Evolutionary conservation across 2,888 invertebrate genomes (phyloP).

Genomic region (Pomacea canaliculata): DNA sequence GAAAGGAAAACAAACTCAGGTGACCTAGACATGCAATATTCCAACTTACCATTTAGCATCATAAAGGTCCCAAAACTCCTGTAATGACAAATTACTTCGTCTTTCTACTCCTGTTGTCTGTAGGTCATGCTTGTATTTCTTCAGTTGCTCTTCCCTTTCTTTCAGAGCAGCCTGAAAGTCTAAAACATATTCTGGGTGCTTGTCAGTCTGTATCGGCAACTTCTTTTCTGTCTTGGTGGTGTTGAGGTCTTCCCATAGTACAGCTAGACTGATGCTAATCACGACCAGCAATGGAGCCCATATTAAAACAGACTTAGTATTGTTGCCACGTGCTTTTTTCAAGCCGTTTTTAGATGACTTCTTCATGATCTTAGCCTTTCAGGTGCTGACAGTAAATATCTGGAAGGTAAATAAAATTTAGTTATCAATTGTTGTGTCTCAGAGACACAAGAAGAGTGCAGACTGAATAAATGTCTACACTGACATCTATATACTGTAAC

Average conservation of each 20-base stretch:
- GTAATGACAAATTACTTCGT: constrained; percentile 50
- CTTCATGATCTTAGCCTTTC: too few relatives aligned
- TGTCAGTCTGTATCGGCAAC: background rate
- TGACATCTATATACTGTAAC: too few relatives aligned
- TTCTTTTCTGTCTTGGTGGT: background rate
- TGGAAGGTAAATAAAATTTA: too few relatives aligned
- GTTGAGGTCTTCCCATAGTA: constrained; percentile 16
- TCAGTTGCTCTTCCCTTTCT: constrained; percentile 46
- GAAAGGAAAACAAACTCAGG: too few relatives aligned
- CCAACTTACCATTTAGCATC: constrained; percentile 65
- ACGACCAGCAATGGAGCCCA: constrained; percentile 13
- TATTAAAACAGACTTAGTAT: background rate
- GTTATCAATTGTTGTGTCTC: too few relatives aligned
- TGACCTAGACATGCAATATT: too few relatives aligned
- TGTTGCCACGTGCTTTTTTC: constrained; percentile 2
- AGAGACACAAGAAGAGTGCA: too few relatives aligned
- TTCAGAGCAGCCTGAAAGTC: constrained; percentile 38
- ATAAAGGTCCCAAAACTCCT: constrained; percentile 66
- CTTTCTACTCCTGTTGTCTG: constrained; percentile 47
- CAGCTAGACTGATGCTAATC: background rate
- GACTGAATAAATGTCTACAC: too few relatives aligned
- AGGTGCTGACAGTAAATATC: too few relatives aligned
- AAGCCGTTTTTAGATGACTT: background rate
- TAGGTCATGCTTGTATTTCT: constrained; percentile 38
- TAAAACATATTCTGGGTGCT: constrained; percentile 36